Conservation (phyloP, 2,113 vertebrate genomes). For the Poeciliopsis prolifica region DNA sequence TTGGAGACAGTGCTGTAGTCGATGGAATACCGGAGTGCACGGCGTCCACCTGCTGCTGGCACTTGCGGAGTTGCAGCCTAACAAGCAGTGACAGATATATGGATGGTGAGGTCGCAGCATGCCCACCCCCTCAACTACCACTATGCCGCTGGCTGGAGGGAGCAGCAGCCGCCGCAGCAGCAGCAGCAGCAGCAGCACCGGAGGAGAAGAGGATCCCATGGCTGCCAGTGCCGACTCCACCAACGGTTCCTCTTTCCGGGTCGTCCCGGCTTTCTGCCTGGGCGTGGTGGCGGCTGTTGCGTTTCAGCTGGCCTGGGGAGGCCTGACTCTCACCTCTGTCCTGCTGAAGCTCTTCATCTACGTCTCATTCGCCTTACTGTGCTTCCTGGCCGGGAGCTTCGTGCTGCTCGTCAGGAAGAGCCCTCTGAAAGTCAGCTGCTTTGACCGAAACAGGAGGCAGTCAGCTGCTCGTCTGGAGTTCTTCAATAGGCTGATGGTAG, state of each 20-base stretch:
- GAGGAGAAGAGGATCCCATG: slow-evolving; percentile 64
- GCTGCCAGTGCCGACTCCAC: slow-evolving; percentile 46
- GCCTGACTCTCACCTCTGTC: slow-evolving; percentile 78
- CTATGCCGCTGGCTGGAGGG: slow-evolving; percentile 64
- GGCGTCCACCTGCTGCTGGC: slow-evolving; percentile 29
- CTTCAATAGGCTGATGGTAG: slow-evolving; percentile 80
- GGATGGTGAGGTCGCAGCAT: slow-evolving; percentile 76
- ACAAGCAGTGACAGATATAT: slow-evolving; percentile 58
- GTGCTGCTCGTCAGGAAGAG: slow-evolving; percentile 77
- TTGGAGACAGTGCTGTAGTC: slow-evolving; percentile 53
- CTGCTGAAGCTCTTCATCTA: slow-evolving; percentile 82
- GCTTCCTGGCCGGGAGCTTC: slow-evolving; percentile 79
- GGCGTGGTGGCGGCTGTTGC: slow-evolving; percentile 75
- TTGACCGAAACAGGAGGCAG: slow-evolving; percentile 60
- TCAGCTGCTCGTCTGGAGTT: slow-evolving; percentile 64
- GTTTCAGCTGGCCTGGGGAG: slow-evolving; percentile 78
- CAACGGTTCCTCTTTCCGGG: slow-evolving; percentile 58
- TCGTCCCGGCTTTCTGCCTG: slow-evolving; percentile 75
- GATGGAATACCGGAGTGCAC: slow-evolving; percentile 40
- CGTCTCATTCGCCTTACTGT: slow-evolving; percentile 79
- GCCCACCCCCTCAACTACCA: slow-evolving; percentile 65
- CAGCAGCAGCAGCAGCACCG: slow-evolving; percentile 36
- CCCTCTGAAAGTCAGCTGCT: slow-evolving; percentile 73
- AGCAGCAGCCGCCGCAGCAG: slow-evolving; percentile 73
- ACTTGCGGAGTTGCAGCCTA: slow-evolving; percentile 39